A percentile compares a stretch with the other conserved stretches of the same genome.
Conservation (phyloP, 35 echinoderm and acorn worm species). For the Chiridota heheva region DNA sequence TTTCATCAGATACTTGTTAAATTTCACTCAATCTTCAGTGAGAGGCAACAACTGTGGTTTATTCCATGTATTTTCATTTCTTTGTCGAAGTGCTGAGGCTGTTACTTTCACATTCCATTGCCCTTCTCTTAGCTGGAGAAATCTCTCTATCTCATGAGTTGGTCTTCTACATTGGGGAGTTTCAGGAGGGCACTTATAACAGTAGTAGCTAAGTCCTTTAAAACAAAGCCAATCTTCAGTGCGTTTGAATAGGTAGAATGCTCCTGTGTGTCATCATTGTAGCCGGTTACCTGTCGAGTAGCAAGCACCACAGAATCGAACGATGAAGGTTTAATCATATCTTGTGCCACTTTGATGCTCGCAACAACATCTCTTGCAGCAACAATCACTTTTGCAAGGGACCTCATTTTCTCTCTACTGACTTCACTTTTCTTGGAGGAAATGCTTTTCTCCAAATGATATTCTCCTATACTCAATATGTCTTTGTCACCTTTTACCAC, state of each 20-base stretch:
- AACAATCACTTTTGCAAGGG: slow-evolving; percentile 7
- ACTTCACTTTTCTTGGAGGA: background rate
- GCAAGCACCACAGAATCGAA: slow-evolving; percentile 9
- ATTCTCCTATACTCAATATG: background rate
- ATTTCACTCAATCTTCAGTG: slow-evolving; percentile 24
- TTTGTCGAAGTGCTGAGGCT: slow-evolving; percentile 24
- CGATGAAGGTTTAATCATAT: slow-evolving; percentile 8
- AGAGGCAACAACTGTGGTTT: slow-evolving; percentile 21
- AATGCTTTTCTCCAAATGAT: background rate
- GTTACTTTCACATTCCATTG: slow-evolving; percentile 46
- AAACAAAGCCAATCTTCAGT: slow-evolving; percentile 29
- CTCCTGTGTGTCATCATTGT: slow-evolving; percentile 3
- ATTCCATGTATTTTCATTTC: slow-evolving; percentile 11
- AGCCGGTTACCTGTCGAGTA: background rate
- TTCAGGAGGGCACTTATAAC: background rate
- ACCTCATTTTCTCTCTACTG: background rate
- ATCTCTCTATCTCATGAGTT: slow-evolving; percentile 10
- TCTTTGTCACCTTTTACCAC: too few species aligned
- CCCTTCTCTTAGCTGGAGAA: slow-evolving; percentile 12
- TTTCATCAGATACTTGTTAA: background rate
- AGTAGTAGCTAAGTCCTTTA: slow-evolving; percentile 4
- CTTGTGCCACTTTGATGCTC: slow-evolving; percentile 19
- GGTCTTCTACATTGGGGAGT: background rate
- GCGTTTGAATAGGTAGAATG: slow-evolving; percentile 31
- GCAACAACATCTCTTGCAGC: background rate